Percentiles rank a stretch among this genome's conserved stretches.
phyloP scores from a whole-genome alignment of 2,888 invertebrate species.

The Amphipyra tragopoginis region DNA sequence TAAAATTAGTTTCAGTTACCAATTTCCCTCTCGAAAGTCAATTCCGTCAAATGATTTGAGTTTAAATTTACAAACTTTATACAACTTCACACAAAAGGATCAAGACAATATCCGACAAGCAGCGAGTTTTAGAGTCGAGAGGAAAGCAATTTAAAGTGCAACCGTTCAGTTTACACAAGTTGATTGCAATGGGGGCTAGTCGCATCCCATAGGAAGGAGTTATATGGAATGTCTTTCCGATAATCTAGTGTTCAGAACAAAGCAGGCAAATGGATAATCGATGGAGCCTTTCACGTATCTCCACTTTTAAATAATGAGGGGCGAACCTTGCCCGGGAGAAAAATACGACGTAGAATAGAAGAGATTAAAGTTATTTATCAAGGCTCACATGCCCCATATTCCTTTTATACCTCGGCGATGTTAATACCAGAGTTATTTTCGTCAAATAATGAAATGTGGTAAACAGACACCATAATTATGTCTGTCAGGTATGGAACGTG shows the following conservation, averaged over 20 bases:
- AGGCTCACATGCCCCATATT: constrained; percentile 12
- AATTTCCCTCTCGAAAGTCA: constrained; percentile 63
- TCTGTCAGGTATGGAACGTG: constrained; percentile 10
- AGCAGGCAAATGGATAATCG: constrained; percentile 75
- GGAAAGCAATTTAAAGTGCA: constrained; percentile 71
- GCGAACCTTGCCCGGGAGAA: constrained; percentile 46
- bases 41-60: constrained; percentile 62
- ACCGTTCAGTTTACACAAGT: constrained; percentile 59
- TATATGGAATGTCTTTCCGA: constrained; percentile 51
- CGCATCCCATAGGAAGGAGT: constrained; percentile 27
- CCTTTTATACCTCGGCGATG: constrained; percentile 11
- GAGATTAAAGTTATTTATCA: constrained; percentile 57
- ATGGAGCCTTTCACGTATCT: constrained; percentile 70
- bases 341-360: constrained; percentile 51
- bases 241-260: constrained; percentile 66
- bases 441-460: constrained; percentile 31
- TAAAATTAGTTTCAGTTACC: constrained; percentile 63
- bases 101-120: constrained; percentile 64
- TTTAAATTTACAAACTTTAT: constrained; percentile 67
- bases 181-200: constrained; percentile 55
- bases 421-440: constrained; percentile 20
- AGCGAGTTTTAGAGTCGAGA: constrained; percentile 59
- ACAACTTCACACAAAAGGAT: constrained; percentile 68
- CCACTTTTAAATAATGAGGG: constrained; percentile 71
- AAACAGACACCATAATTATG: constrained; percentile 32